Percentiles rank a stretch among this genome's conserved stretches.
These are phyloP conservation scores for Limnodromus scolopaceus DNA, from an alignment of 2,797 vertebrate genomes.

Conservation along the genomic window DNA sequence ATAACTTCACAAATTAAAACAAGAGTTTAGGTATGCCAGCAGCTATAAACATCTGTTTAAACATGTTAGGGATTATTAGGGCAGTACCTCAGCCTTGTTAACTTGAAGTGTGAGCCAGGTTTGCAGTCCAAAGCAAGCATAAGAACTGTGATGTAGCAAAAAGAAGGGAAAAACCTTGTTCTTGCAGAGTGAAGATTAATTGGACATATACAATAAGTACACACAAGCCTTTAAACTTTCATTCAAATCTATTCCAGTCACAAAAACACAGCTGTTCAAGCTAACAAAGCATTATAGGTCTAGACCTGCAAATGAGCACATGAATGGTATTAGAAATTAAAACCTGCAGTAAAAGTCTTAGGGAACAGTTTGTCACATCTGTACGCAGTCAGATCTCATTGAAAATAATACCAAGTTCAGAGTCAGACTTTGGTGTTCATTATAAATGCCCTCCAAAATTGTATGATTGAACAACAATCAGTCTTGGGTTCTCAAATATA, in stretches of 20 bases:
- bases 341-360: conserved; percentile 31
- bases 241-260: conserved; percentile 26
- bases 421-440: background rate
- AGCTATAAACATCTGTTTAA: conserved; percentile 67
- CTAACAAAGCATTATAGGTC: conserved; percentile 59
- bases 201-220: conserved; percentile 29
- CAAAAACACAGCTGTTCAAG: conserved; percentile 65
- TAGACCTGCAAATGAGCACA: conserved; percentile 59
- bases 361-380: background rate
- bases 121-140: conserved; percentile 63
- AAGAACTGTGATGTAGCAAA: conserved; percentile 16
- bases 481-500: background rate
- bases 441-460: background rate
- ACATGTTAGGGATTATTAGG: conserved; percentile 55
- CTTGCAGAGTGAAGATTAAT: conserved; percentile 47
- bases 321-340: conserved; percentile 48
- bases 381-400: background rate
- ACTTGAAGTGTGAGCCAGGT: conserved; percentile 52
- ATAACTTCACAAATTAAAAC: conserved; percentile 35
- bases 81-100: conserved; percentile 47
- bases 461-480: background rate
- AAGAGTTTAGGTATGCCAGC: conserved; percentile 20
- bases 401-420: background rate
- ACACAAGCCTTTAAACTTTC: conserved; percentile 33
- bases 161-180: background rate